Conservation (phyloP, 2,113 vertebrate genomes). For the Ifrita kowaldi region DNA sequence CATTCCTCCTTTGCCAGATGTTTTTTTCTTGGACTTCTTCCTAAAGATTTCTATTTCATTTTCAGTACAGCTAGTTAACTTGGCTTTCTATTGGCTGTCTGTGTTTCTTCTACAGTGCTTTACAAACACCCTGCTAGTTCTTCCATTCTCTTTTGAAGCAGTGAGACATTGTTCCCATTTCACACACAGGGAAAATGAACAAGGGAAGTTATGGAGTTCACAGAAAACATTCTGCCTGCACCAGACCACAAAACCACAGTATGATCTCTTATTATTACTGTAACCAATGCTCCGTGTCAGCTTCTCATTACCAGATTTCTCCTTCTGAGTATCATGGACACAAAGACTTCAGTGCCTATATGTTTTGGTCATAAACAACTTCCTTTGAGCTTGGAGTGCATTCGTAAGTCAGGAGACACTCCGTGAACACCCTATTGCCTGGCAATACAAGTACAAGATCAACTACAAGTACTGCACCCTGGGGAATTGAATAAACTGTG, state of each 20-base stretch:
- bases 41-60: neutral
- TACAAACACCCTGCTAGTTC: neutral
- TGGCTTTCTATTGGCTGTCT: neutral
- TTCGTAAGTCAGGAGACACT: neutral
- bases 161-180: neutral
- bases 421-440: neutral
- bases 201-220: neutral
- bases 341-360: neutral
- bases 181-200: neutral
- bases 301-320: neutral
- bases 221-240: neutral
- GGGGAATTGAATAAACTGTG: neutral
- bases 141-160: neutral
- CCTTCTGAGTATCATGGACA: neutral
- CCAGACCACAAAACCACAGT: neutral
- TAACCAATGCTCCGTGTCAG: neutral
- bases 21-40: neutral
- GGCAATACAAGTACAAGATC: neutral
- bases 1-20: neutral
- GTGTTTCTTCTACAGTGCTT: neutral
- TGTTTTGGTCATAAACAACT: neutral
- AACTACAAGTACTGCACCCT: neutral
- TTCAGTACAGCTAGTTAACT: neutral
- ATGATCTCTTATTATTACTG: neutral
- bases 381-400: neutral